Evolutionary conservation across 2,113 vertebrate genomes (phyloP).

Genomic region (Colistium nudipinnis): DNA sequence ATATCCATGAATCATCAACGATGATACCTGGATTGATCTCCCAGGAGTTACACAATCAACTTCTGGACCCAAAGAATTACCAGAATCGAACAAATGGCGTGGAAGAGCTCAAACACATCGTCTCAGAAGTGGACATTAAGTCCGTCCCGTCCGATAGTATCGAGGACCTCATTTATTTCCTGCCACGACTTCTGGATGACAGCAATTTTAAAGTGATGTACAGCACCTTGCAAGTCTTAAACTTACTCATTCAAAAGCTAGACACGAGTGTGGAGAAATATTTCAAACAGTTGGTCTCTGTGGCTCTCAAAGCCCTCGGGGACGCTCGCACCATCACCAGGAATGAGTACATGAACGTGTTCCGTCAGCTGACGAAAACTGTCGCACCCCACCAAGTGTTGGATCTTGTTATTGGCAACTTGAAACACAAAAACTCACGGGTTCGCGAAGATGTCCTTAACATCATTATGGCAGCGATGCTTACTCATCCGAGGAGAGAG

Average conservation of each 20-base stretch:
- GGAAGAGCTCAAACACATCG: constrained; percentile 85
- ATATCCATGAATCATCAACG: constrained; percentile 57
- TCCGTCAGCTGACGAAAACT: constrained; percentile 83
- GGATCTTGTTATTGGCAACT: constrained; percentile 81
- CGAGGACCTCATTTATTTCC: constrained; percentile 83
- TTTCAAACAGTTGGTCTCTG: constrained; percentile 79
- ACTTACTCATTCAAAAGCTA: constrained; percentile 85
- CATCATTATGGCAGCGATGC: constrained; percentile 84
- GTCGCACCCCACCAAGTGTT: constrained; percentile 84
- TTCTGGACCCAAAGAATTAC: constrained; percentile 89
- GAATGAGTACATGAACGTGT: constrained; percentile 84
- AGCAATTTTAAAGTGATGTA: constrained; percentile 89
- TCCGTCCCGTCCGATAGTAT: constrained; percentile 75
- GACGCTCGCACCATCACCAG: constrained; percentile 84
- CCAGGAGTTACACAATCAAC: constrained; percentile 85
- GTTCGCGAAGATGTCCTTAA: constrained; percentile 87
- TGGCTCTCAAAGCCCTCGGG: constrained; percentile 84
- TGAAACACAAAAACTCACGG: constrained; percentile 86
- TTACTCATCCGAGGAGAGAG: constrained; percentile 84
- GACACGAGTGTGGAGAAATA: constrained; percentile 77
- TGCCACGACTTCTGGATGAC: constrained; percentile 84
- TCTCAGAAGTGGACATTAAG: constrained; percentile 78
- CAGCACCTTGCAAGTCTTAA: constrained; percentile 85
- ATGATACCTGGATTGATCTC: constrained; percentile 89
- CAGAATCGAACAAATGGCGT: constrained; percentile 86